A percentile compares a stretch with the other conserved stretches of the same genome.
phyloP scores from a whole-genome alignment of 1,140 invertebrate genomes.

The Capitella teleta region DNA sequence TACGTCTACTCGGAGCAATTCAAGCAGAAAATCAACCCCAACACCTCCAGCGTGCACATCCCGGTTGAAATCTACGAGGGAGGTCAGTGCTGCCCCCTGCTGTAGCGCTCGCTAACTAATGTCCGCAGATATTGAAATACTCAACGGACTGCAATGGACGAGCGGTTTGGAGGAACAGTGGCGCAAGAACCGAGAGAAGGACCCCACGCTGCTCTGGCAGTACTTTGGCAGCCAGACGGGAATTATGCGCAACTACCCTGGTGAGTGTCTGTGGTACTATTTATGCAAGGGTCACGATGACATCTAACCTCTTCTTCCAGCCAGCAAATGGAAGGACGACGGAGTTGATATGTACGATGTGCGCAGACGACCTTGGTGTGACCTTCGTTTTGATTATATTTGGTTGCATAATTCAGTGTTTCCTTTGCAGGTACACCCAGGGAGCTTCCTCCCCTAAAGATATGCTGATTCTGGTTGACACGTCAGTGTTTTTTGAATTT shows the following conservation, averaged over 20 bases:
- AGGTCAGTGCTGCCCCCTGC: slow-evolving; percentile 19
- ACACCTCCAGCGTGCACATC: slow-evolving; percentile 33
- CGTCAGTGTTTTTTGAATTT: slow-evolving; percentile 26
- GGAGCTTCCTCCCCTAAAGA: slow-evolving; percentile 40
- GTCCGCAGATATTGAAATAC: slow-evolving; percentile 30
- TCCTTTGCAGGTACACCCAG: slow-evolving; percentile 33
- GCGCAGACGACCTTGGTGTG: slow-evolving; percentile 44
- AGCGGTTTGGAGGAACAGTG: slow-evolving; percentile 72
- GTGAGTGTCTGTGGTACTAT: slow-evolving; percentile 41
- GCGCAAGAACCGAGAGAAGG: slow-evolving; percentile 67
- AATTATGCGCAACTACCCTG: slow-evolving; percentile 83
- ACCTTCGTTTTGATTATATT: slow-evolving; percentile 1
- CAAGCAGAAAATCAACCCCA: slow-evolving; percentile 22
- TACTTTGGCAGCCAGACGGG: slow-evolving; percentile 88
- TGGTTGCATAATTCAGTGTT: neutral
- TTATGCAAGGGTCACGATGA: neutral
- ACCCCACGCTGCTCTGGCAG: slow-evolving; percentile 85
- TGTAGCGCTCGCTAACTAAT: neutral
- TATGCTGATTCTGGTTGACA: slow-evolving; percentile 40
- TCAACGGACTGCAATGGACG: slow-evolving; percentile 75
- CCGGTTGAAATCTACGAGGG: slow-evolving; percentile 39
- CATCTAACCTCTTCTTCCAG: slow-evolving; percentile 16
- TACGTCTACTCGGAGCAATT: slow-evolving; percentile 21
- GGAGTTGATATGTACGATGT: slow-evolving; percentile 44
- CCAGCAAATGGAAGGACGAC: slow-evolving; percentile 22